Base-by-base conservation (phyloP, 2,888 invertebrate species). In the Rapana venosa region DNA sequence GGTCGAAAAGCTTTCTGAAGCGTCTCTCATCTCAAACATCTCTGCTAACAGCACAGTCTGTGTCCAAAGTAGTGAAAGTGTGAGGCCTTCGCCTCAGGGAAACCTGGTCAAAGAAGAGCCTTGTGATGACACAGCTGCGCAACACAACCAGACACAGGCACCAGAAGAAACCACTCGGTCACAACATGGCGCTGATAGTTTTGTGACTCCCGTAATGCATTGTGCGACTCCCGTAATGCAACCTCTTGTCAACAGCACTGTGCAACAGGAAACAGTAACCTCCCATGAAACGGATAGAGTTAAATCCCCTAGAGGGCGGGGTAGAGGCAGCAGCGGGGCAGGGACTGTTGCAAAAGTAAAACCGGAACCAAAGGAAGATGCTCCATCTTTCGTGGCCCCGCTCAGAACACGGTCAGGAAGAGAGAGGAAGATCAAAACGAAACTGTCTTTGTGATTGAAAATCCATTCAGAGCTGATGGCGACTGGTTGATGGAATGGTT, bases 351-450 rank as follows among this genome's bases (percentile, higher is more conserved):
- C 11, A 36, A 32, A 8, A 15, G 81, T 83, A 35, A 86, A 86
- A 35, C 86, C 0, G 56, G 66, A 61, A 30, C 11, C 8, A 22
- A 32, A 32, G 66, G 66, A n/a, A 58, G 26, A n/a, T 1, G 58
- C n/a, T 5, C 36, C n/a, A 8, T 74, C 89, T n/a, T 30, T 88
- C 36, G 85, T 70, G 15, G 47, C 74, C 30, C 89, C 89, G 0
- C 56, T 89, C 47, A 84, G 85, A n/a, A 89, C 89, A 35, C 61
- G 89, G n/a, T 89, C 89, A 70, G 89, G 89, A 8, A 61, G 89
- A 74, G 89, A 89, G 70, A 84, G 89, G 47, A 89, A 89, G 77
- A 66, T 89, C 30, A 74, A 85, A 58, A 58, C 74, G 47, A 47
- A 47, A 8, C 47, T 47, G 47, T 47, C 47, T 47, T 47, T 47